Evolutionary conservation across 2,113 vertebrate genomes (phyloP), one percentile per base, ranked within the genome.

Genomic region (Hyperopisus bebe): DNA sequence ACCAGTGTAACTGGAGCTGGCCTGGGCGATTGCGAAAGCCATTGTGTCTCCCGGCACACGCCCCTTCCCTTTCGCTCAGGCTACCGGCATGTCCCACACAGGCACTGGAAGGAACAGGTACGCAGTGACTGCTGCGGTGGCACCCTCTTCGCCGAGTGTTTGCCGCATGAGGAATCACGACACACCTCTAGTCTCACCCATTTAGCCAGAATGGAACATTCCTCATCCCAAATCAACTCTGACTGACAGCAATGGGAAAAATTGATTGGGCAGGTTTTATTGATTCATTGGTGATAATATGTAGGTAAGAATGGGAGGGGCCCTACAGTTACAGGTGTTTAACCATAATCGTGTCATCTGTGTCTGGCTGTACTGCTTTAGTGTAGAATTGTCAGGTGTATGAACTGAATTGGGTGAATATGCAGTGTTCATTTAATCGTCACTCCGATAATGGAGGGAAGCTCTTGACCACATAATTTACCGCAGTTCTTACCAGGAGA

Each of bases 1-100:
- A n/a, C 50, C 31, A 39, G 86, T 24, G 87, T 88, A 88, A 88
- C 87, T 42, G 87, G 87, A 88, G 87, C 51, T 39, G 35, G 35
- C 87, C 35, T 44, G 21, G 55, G 85, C 50, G 35, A 66, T 58
- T 88, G 53, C 35, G 19, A 62, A 88, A 88, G 35, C 87, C 87
- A 62, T 88, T 62, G 85, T 86, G 84, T 86, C 24, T 51, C 48
- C 85, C 27, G 1, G 24, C 48, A 51, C 85, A 46, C 48, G 1
- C 46, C 46, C 46, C 42, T 84, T 47, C 42, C 19, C 39, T n/a
- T 24, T 21, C 5, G 53, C 21, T 9, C 21, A 84, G 42, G 6
- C 82, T 47, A n/a, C 84, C 47, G 3, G 84, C n/a, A 15, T 8
- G n/a, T 85, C 82, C 82, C 82, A 0, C 44, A 85, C 82, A 7